A percentile compares a stretch with the other conserved stretches of the same genome.
Conservation (phyloP, 2,888 invertebrate species). For the Teleogryllus oceanicus region DNA sequence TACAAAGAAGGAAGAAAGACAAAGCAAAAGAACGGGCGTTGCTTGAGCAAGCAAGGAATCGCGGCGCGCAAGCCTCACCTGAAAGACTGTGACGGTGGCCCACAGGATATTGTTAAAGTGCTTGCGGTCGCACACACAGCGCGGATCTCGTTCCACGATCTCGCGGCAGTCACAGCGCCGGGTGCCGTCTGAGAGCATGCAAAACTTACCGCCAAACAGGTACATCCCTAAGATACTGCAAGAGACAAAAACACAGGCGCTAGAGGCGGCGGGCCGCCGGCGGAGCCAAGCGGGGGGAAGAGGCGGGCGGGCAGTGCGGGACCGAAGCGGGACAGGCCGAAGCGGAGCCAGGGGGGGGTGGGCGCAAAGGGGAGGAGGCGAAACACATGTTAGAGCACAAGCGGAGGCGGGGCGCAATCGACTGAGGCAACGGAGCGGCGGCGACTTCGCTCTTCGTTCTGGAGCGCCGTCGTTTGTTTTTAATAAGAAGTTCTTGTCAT, state of each 20-base stretch:
- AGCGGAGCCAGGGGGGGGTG: neutral
- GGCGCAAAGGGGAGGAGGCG: neutral
- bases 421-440: too few relatives aligned
- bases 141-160: slow-evolving; percentile 81
- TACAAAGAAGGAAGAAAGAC: neutral
- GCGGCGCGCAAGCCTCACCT: slow-evolving; percentile 66
- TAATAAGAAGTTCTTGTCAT: too few relatives aligned
- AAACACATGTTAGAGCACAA: neutral
- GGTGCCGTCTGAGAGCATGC: slow-evolving; percentile 88
- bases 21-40: neutral
- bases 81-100: slow-evolving; percentile 96
- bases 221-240: slow-evolving; percentile 98
- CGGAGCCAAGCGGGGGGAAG: neutral
- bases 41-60: too few relatives aligned
- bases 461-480: too few relatives aligned
- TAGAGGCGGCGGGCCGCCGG: neutral
- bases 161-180: slow-evolving; percentile 90
- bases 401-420: too few relatives aligned
- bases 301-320: neutral
- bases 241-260: slow-evolving; percentile 43
- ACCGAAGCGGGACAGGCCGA: neutral
- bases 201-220: slow-evolving; percentile 99
- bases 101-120: slow-evolving; percentile 98
- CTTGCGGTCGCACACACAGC: slow-evolving; percentile 95
- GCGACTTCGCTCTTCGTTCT: too few relatives aligned